Evolutionary conservation across 1,140 invertebrate genomes (phyloP).

Genomic region (Acromyrmex heyeri): DNA sequence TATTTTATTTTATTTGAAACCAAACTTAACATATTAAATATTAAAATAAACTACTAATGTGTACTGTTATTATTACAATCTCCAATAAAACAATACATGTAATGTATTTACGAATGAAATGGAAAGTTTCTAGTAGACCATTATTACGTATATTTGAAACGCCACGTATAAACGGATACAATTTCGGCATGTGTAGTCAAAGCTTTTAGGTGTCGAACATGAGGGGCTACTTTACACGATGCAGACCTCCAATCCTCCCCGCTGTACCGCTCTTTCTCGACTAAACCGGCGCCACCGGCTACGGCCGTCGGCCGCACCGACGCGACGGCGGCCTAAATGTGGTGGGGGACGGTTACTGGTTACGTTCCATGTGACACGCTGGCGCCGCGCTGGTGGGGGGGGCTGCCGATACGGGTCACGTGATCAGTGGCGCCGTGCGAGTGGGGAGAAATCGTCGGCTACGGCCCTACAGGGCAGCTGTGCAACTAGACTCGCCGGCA

Average conservation of each 20-base stretch:
- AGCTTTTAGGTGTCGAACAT: slow-evolving; percentile 33
- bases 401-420: slow-evolving; percentile 39
- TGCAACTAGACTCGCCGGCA: slow-evolving; percentile 73
- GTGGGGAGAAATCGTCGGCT: slow-evolving; percentile 48
- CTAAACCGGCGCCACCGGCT: slow-evolving; percentile 65
- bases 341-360: slow-evolving; percentile 53
- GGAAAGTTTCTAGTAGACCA: background rate
- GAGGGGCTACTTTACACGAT: slow-evolving; percentile 61
- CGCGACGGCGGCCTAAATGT: too few species aligned
- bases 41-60: background rate
- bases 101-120: background rate
- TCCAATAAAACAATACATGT: background rate
- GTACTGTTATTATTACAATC: background rate
- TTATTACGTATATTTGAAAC: slow-evolving; percentile 10
- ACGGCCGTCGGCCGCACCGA: background rate
- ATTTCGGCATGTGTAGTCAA: slow-evolving; percentile 14
- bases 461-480: slow-evolving; percentile 22
- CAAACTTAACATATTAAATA: background rate
- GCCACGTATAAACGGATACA: background rate
- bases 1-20: background rate
- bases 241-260: slow-evolving; percentile 40
- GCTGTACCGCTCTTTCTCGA: slow-evolving; percentile 22
- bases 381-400: slow-evolving; percentile 68
- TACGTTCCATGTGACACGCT: slow-evolving; percentile 68
- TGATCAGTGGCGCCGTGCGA: slow-evolving; percentile 60